These are phyloP conservation scores for Montifringilla adamsi DNA, from an alignment of 2,113 vertebrate genomes.

Conservation along the genomic window DNA sequence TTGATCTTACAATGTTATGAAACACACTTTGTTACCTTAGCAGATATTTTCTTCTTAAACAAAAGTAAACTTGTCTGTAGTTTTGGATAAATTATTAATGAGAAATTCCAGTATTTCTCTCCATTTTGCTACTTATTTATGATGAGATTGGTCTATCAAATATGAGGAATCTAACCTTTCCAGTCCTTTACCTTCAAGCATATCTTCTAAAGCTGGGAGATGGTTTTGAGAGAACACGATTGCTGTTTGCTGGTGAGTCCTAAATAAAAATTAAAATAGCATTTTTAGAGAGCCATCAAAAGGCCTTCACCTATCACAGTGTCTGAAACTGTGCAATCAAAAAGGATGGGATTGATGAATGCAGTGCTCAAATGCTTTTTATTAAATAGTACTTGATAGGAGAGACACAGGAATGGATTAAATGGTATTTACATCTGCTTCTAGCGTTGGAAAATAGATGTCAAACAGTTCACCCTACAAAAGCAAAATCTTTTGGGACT, in stretches of 20 bases:
- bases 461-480: neutral
- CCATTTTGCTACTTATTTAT: neutral
- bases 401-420: neutral
- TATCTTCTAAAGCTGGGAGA: neutral
- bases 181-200: neutral
- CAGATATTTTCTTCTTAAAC: neutral
- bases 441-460: neutral
- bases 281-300: neutral
- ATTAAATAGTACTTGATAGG: neutral
- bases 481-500: neutral
- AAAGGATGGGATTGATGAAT: neutral
- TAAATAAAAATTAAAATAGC: slow-evolving; percentile 41
- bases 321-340: neutral
- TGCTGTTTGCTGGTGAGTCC: slow-evolving; percentile 25
- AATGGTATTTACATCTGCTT: neutral
- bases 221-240: slow-evolving; percentile 9
- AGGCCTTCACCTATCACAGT: neutral
- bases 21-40: neutral
- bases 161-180: neutral
- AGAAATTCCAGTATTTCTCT: neutral
- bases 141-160: neutral
- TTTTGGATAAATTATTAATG: neutral
- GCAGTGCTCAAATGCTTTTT: neutral
- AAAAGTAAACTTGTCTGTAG: neutral
- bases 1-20: neutral